phyloP scores from a whole-genome alignment of 1,140 invertebrate species.

The Bombus turneri region DNA sequence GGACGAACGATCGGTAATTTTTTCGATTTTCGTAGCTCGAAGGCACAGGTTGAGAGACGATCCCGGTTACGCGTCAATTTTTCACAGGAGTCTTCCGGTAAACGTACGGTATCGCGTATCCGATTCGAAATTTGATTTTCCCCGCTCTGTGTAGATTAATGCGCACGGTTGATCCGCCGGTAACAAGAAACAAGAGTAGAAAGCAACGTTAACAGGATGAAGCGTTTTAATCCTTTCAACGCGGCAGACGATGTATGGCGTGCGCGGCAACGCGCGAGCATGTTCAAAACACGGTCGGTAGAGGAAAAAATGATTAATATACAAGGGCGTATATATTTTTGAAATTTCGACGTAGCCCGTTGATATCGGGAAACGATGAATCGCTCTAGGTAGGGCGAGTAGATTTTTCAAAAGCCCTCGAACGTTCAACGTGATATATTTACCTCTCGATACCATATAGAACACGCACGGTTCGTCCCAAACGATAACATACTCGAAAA shows the following conservation, averaged over 20 bases:
- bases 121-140: background rate
- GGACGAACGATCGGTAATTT: constrained; percentile 66
- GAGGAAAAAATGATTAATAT: constrained; percentile 34
- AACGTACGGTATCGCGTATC: too few relatives aligned
- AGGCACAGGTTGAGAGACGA: background rate
- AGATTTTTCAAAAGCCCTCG: constrained; percentile 30
- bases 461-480: background rate
- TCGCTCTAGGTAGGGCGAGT: background rate
- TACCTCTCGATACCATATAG: constrained; percentile 20
- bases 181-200: constrained; percentile 14
- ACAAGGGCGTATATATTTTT: constrained; percentile 28
- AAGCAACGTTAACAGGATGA: constrained; percentile 14
- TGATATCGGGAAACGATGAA: constrained; percentile 36
- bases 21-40: constrained; percentile 3
- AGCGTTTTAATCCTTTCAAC: constrained; percentile 43
- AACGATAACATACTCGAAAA: constrained; percentile 26
- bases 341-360: constrained; percentile 27
- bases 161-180: background rate
- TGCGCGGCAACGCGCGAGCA: background rate
- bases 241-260: constrained; percentile 3
- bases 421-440: constrained; percentile 28
- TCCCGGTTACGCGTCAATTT: background rate
- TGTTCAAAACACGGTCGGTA: background rate
- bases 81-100: background rate
- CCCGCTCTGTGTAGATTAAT: background rate